Conservation (phyloP, 2,113 vertebrate genomes). For the Pao palembangensis region DNA sequence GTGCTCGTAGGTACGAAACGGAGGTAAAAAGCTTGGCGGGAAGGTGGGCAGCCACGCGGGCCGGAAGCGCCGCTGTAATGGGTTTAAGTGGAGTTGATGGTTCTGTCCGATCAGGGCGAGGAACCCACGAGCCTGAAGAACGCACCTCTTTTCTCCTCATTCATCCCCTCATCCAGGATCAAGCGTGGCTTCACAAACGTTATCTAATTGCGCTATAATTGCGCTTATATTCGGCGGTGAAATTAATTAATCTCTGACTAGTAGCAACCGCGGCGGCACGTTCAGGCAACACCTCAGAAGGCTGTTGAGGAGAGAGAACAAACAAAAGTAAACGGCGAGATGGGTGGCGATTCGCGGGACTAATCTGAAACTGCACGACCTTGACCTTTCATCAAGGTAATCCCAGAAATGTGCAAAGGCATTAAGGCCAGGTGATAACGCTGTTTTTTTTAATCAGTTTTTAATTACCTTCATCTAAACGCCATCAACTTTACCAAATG, state of each 20-base stretch:
- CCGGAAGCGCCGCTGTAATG: conserved; percentile 35
- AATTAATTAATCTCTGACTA: conserved; percentile 76
- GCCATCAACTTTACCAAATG: conserved; percentile 17
- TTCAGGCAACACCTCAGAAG: conserved; percentile 51
- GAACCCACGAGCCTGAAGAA: conserved; percentile 46
- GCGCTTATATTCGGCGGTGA: conserved; percentile 46
- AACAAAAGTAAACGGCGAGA: conserved; percentile 29
- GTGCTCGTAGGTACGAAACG: conserved; percentile 44
- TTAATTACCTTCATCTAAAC: conserved; percentile 41
- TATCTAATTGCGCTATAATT: conserved; percentile 74
- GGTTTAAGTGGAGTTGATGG: conserved; percentile 37
- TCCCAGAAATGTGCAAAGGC: conserved; percentile 28
- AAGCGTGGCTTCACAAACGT: conserved; percentile 65
- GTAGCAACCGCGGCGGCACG: conserved; percentile 58
- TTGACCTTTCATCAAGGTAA: conserved; percentile 52
- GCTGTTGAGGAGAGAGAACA: conserved; percentile 4
- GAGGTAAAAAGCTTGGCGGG: conserved; percentile 12
- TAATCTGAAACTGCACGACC: conserved; percentile 39
- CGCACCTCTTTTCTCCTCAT: not conserved
- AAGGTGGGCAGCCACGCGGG: conserved; percentile 6
- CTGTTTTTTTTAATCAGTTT: conserved; percentile 24
- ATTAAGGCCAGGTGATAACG: conserved; percentile 17
- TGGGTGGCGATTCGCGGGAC: conserved; percentile 36
- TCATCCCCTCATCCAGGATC: conserved; percentile 55
- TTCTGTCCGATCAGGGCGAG: conserved; percentile 46